A percentile compares a stretch with the other conserved stretches of the same genome.
These are phyloP conservation scores for Lacerta bilineata DNA, from an alignment of 2,797 vertebrate genomes.

Conservation along the genomic window DNA sequence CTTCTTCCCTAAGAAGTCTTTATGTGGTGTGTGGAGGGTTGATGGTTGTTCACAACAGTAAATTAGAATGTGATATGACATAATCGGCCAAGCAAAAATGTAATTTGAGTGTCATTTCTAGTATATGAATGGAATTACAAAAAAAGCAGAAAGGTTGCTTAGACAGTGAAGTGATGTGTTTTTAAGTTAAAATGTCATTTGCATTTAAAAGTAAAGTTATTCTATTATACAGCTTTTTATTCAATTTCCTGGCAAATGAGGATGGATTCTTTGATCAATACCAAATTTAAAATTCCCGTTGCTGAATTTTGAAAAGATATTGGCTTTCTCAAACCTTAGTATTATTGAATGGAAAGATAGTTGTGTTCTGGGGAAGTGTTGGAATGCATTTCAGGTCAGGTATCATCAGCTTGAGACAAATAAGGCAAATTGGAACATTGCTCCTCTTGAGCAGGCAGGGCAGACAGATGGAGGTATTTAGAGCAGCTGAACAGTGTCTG, in stretches of 20 bases:
- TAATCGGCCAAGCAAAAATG: background rate
- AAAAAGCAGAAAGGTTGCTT: background rate
- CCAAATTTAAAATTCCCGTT: background rate
- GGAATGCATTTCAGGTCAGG: accelerated
- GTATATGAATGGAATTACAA: background rate
- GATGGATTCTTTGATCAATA: background rate
- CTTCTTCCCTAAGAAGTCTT: background rate
- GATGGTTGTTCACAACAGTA: background rate
- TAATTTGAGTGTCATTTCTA: background rate
- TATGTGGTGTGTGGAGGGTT: accelerated
- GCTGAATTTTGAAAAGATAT: background rate
- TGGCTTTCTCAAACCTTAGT: background rate
- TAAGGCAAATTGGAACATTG: background rate
- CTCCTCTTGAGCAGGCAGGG: conserved; percentile 1
- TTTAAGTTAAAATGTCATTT: conserved; percentile 6
- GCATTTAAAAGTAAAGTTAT: background rate
- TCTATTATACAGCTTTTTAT: background rate
- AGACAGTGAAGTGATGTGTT: background rate
- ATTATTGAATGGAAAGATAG: background rate
- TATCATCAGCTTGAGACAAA: background rate
- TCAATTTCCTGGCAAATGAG: background rate
- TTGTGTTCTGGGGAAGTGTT: background rate
- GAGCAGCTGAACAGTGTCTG: conserved; percentile 16
- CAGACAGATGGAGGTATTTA: conserved; percentile 25
- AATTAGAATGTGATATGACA: background rate